Evolutionary conservation across 2,888 invertebrate species (phyloP).

Genomic region (Drosophila fungiperda): DNA sequence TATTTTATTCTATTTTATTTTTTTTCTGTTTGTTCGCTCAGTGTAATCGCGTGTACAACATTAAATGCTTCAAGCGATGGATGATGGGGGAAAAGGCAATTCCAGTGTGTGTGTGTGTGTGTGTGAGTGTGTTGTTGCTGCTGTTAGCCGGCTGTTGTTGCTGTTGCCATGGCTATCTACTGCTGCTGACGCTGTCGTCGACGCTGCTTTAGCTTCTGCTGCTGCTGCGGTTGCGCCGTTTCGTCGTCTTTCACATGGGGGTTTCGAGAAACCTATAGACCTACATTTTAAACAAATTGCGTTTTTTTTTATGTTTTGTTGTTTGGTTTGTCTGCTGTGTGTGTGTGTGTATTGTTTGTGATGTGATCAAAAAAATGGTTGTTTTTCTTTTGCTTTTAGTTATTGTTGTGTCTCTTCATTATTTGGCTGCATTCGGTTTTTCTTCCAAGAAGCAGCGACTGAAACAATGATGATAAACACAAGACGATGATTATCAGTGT

Average conservation of each 20-base stretch:
- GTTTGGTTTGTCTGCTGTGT: conserved; percentile 31
- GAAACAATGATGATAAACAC: conserved; percentile 53
- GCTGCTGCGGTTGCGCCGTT: conserved; percentile 45
- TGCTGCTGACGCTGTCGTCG: conserved; percentile 21
- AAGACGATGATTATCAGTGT: conserved; percentile 32
- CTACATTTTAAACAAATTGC: conserved; percentile 84
- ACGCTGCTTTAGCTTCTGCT: conserved; percentile 9
- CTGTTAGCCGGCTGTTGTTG: conserved; percentile 55
- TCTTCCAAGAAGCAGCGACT: conserved; percentile 72
- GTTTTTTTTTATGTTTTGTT: conserved; percentile 50
- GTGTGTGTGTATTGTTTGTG: conserved; percentile 46
- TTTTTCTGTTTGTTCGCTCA: conserved; percentile 15
- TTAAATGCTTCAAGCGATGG: conserved; percentile 50
- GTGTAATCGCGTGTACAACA: conserved; percentile 68
- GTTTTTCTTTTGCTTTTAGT: conserved; percentile 51
- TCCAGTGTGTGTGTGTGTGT: conserved; percentile 15
- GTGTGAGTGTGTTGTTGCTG: conserved; percentile 34
- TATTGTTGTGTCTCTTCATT: conserved; percentile 52
- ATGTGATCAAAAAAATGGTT: conserved; percentile 69
- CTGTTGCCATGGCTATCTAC: conserved; percentile 22
- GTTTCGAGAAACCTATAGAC: conserved; percentile 84
- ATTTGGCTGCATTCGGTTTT: conserved; percentile 60
- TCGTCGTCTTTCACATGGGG: conserved; percentile 70
- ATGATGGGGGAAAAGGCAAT: conserved; percentile 60
- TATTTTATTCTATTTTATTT: background rate